Conservation (phyloP, 2,113 vertebrate genomes). For the Oryzias javanicus region DNA sequence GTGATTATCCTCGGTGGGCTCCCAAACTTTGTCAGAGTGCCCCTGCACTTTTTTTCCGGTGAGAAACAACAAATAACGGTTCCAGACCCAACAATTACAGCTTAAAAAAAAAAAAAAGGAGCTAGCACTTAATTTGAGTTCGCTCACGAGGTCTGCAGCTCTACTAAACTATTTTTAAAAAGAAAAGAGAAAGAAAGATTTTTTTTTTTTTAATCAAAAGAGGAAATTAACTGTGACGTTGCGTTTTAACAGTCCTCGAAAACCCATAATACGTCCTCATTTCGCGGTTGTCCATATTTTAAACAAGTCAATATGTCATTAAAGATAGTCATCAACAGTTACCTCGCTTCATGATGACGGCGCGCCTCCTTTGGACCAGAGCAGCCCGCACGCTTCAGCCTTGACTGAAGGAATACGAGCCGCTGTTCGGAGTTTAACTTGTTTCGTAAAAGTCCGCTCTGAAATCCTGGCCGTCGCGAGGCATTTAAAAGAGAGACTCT, state of each 20-base stretch:
- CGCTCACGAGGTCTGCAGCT: too few species aligned
- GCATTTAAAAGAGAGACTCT: conserved; percentile 33
- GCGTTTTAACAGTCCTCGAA: too few species aligned
- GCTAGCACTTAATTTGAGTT: too few species aligned
- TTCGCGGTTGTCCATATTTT: background rate
- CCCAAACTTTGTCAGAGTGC: too few species aligned
- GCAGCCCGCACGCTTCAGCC: conserved; percentile 24
- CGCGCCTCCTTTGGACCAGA: conserved; percentile 13
- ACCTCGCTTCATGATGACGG: conserved; percentile 66
- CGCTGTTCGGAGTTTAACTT: background rate
- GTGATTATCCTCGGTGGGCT: background rate
- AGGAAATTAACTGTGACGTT: too few species aligned
- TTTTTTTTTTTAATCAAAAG: background rate
- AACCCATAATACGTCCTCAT: too few species aligned
- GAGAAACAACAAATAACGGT: too few species aligned
- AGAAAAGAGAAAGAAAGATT: background rate
- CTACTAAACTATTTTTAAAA: background rate
- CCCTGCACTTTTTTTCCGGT: too few species aligned
- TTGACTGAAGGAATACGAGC: background rate
- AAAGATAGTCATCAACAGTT: conserved; percentile 32
- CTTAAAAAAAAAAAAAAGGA: too few species aligned
- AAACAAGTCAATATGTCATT: background rate
- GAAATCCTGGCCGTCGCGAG: conserved; percentile 40
- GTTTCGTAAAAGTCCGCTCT: conserved; percentile 41
- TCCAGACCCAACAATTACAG: too few species aligned